phyloP scores from a whole-genome alignment of 2,797 vertebrate species.

The Gallinago solitaria region DNA sequence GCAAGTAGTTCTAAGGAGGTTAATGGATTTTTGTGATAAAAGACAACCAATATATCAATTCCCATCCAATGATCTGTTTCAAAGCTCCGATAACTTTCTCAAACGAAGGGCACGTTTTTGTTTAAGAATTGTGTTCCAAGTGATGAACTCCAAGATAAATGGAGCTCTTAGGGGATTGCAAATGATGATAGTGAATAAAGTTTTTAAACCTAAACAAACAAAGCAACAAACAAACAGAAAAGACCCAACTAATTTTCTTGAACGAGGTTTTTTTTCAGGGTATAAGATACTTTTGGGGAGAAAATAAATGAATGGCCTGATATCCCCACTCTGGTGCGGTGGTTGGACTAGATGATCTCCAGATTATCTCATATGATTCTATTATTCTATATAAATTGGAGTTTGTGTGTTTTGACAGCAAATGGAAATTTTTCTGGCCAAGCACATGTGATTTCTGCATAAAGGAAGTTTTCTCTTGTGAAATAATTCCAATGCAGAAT shows the following conservation, averaged over 20 bases:
- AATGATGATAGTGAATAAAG: background rate
- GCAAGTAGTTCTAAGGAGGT: background rate
- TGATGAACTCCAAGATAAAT: background rate
- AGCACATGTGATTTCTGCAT: background rate
- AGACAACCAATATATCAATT: background rate
- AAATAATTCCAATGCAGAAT: background rate
- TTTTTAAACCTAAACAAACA: no score
- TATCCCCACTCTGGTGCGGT: no score
- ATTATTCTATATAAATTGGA: background rate
- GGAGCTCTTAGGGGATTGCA: background rate
- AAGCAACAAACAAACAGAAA: no score
- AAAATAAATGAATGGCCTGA: background rate
- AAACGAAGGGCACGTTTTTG: background rate
- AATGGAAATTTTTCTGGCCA: background rate
- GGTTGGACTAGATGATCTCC: no score
- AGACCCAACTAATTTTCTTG: background rate
- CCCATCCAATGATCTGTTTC: background rate
- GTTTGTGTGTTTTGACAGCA: background rate
- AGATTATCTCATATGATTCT: no score
- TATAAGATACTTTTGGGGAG: background rate
- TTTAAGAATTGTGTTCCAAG: background rate
- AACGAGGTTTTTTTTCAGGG: background rate
- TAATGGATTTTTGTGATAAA: background rate
- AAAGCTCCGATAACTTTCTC: background rate
- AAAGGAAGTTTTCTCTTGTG: background rate